A percentile compares a stretch with the other conserved stretches of the same genome.
Conservation (phyloP, 2,888 invertebrate genomes). For the Biston stratarius region DNA sequence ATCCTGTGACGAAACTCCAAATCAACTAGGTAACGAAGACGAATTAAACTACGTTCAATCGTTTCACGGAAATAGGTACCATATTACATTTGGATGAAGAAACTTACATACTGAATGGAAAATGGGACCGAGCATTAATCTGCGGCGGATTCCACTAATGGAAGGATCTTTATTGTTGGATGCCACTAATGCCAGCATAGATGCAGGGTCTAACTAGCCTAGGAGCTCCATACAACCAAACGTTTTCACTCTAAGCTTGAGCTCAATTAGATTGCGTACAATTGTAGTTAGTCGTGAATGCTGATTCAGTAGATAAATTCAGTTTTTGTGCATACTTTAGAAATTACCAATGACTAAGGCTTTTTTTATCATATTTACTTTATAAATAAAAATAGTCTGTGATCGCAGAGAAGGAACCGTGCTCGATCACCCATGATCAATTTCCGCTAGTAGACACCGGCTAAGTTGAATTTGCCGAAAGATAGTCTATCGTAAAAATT, state of each 20-base stretch:
- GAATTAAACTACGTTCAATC: constrained; percentile 4
- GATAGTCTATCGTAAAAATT: constrained; percentile 19
- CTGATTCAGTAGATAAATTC: not conserved
- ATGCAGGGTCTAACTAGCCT: constrained; percentile 24
- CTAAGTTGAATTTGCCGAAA: constrained; percentile 16
- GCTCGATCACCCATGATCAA: constrained; percentile 12
- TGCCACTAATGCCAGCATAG: constrained; percentile 17
- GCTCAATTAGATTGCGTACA: constrained; percentile 18
- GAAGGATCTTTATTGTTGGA: constrained; percentile 28
- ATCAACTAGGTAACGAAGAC: not conserved
- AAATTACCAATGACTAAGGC: not conserved
- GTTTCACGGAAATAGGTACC: not conserved
- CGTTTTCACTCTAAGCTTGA: constrained; percentile 12
- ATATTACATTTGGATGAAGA: constrained; percentile 11
- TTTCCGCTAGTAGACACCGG: constrained; percentile 1
- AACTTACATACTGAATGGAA: constrained; percentile 15
- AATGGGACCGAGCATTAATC: constrained; percentile 21
- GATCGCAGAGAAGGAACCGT: constrained; percentile 8
- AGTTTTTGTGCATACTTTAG: not conserved
- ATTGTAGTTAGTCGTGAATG: not conserved
- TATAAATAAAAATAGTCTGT: not conserved
- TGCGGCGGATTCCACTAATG: constrained; percentile 18
- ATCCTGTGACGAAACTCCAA: not conserved
- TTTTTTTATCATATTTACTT: constrained; percentile 3
- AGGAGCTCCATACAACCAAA: constrained; percentile 13